Evolutionary conservation across 2,113 vertebrate species (phyloP).

Genomic region (rabbit (Oryctolagus cuniculus)): mOryCun1.1 NC_091436.1:121346001-121346500

Average conservation of each 20-base stretch:
- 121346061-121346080: background rate
- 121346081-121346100: background rate
- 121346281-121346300: background rate
- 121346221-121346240: background rate
- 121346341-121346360: background rate
- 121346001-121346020: slow-evolving; percentile 34
- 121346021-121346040: background rate
- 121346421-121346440: no score
- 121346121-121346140: background rate
- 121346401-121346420: background rate
- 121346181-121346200: background rate
- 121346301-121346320: fast-evolving
- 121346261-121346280: background rate
- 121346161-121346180: background rate
- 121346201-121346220: background rate
- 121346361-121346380: background rate
- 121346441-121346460: no score
- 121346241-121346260: background rate
- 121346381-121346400: background rate
- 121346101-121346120: background rate
- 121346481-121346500: no score
- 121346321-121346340: background rate
- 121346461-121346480: no score
- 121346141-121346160: background rate
- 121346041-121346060: background rate